These are phyloP conservation scores for Chrosomus eos DNA, from an alignment of 2,797 vertebrate species.

Conservation along the genomic window DNA sequence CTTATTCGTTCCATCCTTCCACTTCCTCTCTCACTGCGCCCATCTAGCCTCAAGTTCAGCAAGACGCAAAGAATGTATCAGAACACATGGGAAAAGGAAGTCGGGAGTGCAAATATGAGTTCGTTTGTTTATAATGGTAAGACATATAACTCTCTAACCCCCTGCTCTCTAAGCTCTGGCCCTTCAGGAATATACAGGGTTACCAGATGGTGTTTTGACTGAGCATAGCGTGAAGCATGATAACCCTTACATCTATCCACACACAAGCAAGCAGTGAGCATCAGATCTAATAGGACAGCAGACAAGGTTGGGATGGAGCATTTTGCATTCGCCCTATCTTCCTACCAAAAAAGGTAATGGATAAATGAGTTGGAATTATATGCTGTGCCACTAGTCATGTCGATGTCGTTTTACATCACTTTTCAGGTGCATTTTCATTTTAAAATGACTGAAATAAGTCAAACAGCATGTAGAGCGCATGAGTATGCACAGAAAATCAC, in stretches of 20 bases:
- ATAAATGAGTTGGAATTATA: not conserved
- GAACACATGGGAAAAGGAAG: conserved; percentile 21
- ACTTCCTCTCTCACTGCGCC: not conserved
- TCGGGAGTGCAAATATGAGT: conserved; percentile 5
- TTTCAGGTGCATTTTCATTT: not conserved
- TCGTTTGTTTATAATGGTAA: not conserved
- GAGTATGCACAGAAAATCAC: conserved; percentile 14
- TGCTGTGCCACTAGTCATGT: not conserved
- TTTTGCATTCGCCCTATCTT: not conserved
- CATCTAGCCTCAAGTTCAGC: conserved; percentile 26
- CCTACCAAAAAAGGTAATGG: not conserved
- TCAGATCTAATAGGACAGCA: not conserved
- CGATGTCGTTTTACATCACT: not conserved
- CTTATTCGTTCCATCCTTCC: conserved; percentile 13
- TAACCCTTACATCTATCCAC: conserved; percentile 29
- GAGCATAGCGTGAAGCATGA: conserved; percentile 43
- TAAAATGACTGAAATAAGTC: conserved; percentile 10
- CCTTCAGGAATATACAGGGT: conserved; percentile 27
- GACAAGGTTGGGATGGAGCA: not conserved
- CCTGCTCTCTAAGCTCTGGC: conserved; percentile 9
- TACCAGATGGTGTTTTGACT: conserved; percentile 52
- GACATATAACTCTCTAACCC: conserved; percentile 13
- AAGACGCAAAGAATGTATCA: conserved; percentile 25
- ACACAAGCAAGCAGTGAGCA: conserved; percentile 15
- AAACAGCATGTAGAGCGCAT: conserved; percentile 1